Evolutionary conservation across 1,140 invertebrate genomes (phyloP).

Genomic region (Druon quercuslanigerum): DNA sequence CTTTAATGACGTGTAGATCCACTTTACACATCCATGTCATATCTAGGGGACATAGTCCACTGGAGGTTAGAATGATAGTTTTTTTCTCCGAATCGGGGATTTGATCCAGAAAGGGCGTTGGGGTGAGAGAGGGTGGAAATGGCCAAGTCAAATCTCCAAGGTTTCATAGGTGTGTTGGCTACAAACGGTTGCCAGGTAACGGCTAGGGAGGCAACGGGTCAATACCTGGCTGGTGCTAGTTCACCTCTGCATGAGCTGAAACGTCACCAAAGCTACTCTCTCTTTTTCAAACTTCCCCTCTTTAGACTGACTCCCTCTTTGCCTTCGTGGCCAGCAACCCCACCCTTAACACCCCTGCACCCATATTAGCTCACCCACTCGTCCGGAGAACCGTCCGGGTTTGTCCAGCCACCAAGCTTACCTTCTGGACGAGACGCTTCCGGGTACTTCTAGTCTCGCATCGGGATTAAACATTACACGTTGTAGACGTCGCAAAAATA

Average conservation of each 20-base stretch:
- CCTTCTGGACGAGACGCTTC: conserved; percentile 49
- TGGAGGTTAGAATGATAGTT: conserved; percentile 66
- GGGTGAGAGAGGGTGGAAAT: conserved; percentile 39
- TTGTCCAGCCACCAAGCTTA: conserved; percentile 54
- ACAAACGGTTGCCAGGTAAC: conserved; percentile 68
- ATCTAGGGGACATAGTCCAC: conserved; percentile 56
- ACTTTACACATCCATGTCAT: conserved; percentile 12
- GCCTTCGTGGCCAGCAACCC: conserved; percentile 45
- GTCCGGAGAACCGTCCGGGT: conserved; percentile 49
- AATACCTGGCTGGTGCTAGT: conserved; percentile 68
- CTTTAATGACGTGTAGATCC: conserved; percentile 11
- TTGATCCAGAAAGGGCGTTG: conserved; percentile 58
- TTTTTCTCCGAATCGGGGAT: conserved; percentile 67
- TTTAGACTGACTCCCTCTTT: conserved; percentile 33
- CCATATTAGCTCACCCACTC: conserved; percentile 46
- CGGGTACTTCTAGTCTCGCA: conserved; percentile 48
- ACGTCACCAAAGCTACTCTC: conserved; percentile 62
- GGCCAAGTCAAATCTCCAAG: conserved; percentile 69
- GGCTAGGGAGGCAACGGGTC: conserved; percentile 68
- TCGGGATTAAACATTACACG: not conserved
- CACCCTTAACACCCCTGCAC: conserved; percentile 37
- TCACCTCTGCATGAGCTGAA: conserved; percentile 64
- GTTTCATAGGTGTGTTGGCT: conserved; percentile 71
- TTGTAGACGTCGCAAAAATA: no score
- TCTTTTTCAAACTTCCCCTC: conserved; percentile 38